phyloP scores from a whole-genome alignment of 2,797 vertebrate species.

The Poeciliopsis presidionis region DNA sequence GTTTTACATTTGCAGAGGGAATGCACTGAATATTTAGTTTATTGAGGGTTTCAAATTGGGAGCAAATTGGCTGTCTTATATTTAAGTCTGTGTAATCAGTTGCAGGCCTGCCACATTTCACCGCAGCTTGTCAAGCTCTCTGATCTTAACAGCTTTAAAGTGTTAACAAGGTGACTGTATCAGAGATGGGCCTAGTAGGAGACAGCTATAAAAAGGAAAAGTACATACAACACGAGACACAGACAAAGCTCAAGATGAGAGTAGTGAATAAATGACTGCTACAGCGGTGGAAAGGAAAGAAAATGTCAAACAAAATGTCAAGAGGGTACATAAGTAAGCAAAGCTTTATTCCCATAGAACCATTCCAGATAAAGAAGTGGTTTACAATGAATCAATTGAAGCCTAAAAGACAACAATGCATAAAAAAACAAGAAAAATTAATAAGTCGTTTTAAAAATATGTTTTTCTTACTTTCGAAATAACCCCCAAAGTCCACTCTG shows the following conservation, averaged over 20 bases:
- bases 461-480: too few species aligned
- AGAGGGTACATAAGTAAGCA: not conserved
- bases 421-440: not conserved
- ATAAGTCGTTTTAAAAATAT: too few species aligned
- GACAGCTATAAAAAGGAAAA: constrained; percentile 46
- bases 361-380: not conserved
- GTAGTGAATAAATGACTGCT: constrained; percentile 31
- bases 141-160: constrained; percentile 78
- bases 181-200: constrained; percentile 55
- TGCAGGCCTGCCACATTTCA: constrained; percentile 65
- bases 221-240: constrained; percentile 22
- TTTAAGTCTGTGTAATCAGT: constrained; percentile 78
- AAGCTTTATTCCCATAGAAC: not conserved
- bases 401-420: not conserved
- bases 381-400: not conserved
- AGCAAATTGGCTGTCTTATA: constrained; percentile 75
- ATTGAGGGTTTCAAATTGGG: constrained; percentile 62
- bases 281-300: not conserved
- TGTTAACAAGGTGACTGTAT: constrained; percentile 75
- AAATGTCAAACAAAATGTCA: not conserved
- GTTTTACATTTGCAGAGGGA: constrained; percentile 35
- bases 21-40: constrained; percentile 47
- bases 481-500: too few species aligned
- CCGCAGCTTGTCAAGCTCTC: constrained; percentile 70
- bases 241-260: constrained; percentile 20